Percentiles rank a stretch among this genome's conserved stretches.
Evolutionary conservation across 2,797 vertebrate genomes (phyloP).

Genomic region (Vultur gryphus): DNA sequence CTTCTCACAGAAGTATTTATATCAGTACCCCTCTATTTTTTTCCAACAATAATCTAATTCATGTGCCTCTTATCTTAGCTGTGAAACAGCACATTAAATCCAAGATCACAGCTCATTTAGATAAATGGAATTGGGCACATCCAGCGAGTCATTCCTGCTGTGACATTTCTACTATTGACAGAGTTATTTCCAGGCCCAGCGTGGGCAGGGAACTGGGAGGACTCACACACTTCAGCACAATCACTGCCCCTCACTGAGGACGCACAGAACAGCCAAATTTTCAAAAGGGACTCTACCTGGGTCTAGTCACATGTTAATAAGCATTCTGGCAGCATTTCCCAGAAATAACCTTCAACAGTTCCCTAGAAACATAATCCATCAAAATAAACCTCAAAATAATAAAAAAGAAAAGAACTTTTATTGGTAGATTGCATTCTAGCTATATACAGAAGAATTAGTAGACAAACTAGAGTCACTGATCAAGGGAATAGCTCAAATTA

Average conservation of each 20-base stretch:
- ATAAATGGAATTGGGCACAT: slow-evolving; percentile 24
- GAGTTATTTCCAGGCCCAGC: slow-evolving; percentile 36
- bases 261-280: neutral
- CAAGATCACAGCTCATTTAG: slow-evolving; percentile 49
- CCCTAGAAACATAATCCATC: slow-evolving; percentile 32
- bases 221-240: neutral
- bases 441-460: neutral
- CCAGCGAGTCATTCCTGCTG: slow-evolving; percentile 17
- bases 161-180: slow-evolving; percentile 44
- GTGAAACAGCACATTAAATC: slow-evolving; percentile 43
- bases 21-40: slow-evolving; percentile 8
- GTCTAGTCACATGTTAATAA: neutral
- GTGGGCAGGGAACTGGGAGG: slow-evolving; percentile 20
- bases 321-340: slow-evolving; percentile 14
- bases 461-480: neutral
- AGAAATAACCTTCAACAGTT: slow-evolving; percentile 50
- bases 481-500: neutral
- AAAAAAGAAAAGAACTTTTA: neutral
- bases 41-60: slow-evolving; percentile 38
- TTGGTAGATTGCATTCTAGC: neutral
- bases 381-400: slow-evolving; percentile 36
- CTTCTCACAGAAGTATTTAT: slow-evolving; percentile 32
- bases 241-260: neutral
- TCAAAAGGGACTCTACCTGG: neutral
- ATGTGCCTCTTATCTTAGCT: slow-evolving; percentile 40